Evolutionary conservation across 2,888 invertebrate genomes (phyloP), one percentile per base, ranked within the genome.

Genomic region (Malacosoma neustria): DNA sequence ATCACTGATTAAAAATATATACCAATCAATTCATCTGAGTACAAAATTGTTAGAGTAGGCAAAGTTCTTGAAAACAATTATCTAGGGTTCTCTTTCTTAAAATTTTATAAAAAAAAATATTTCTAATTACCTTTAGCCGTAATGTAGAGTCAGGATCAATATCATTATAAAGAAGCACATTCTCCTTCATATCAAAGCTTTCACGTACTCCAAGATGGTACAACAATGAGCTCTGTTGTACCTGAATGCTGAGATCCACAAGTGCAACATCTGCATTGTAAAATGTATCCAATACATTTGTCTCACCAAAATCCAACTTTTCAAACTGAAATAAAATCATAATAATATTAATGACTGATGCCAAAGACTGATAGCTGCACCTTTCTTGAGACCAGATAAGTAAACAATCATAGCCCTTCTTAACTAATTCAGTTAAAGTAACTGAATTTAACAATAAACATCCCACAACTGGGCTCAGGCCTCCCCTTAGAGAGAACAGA

Each of bases 231-330:
- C 96, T 95, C 72, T 98, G 97, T 75, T 99, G 99, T 14, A 94
- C 81, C 55, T 94, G 92, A 36, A 98, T 86, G 29, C 97, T 96
- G 52, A 99, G 88, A 75, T 99, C 99, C 32, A 99, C 96, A 30
- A 99, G 89, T 0, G 96, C 98, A 33, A 99, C 96, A 74, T 99
- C 99, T 0, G 99, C 99, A 89, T 98, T 98, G 80, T 99, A 99
- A 81, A 99, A 99, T 49, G 92, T 93, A 69, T 98, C 98, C 58
- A 98, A 80, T 1, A 96, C 95, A 73, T 95, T 95, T 9, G 96
- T 94, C 82, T 99, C 99, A 0, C 98, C 99, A 81, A 98, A 99
- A 81, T 99, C 99, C 49, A 99, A 85, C 72, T 96, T 97, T 70
- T 99, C 97, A 88, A 98, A 99, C 93, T 96, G 82, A 42, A 89